Percentiles rank a stretch among this genome's conserved stretches.
Conservation (phyloP, 1,140 invertebrate genomes). For the Lerema accius region DNA sequence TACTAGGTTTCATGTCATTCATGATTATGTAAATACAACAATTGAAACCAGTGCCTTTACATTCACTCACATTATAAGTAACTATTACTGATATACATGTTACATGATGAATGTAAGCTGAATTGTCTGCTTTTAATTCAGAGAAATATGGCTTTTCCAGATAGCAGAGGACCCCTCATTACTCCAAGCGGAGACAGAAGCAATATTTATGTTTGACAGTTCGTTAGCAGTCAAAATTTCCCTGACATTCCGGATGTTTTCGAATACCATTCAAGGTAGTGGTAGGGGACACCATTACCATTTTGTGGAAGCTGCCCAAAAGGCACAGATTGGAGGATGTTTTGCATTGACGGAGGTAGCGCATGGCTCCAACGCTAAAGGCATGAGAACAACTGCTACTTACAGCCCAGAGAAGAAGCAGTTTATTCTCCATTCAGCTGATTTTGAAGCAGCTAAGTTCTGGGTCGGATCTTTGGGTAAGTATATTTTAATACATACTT, state of each 20-base stretch:
- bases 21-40: no score
- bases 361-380: slow-evolving; percentile 93
- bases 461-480: slow-evolving; percentile 88
- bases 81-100: no score
- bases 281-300: slow-evolving; percentile 84
- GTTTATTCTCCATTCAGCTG: slow-evolving; percentile 92
- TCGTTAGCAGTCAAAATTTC: slow-evolving; percentile 86
- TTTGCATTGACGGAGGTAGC: slow-evolving; percentile 94
- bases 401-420: slow-evolving; percentile 89
- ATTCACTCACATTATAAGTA: no score
- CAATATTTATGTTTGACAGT: slow-evolving; percentile 88
- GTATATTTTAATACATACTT: no score
- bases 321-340: slow-evolving; percentile 86
- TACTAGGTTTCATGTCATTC: no score
- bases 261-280: slow-evolving; percentile 82
- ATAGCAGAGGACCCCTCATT: slow-evolving; percentile 72
- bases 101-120: no score
- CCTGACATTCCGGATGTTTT: slow-evolving; percentile 84
- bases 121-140: slow-evolving; percentile 1
- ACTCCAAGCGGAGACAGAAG: slow-evolving; percentile 76
- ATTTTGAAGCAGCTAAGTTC: slow-evolving; percentile 94
- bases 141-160: slow-evolving; percentile 51
- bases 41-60: no score
- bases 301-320: slow-evolving; percentile 84
- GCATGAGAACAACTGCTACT: slow-evolving; percentile 91